Base-by-base conservation (phyloP, 2,888 invertebrate genomes). In the Torymus aiolomorphi region DNA sequence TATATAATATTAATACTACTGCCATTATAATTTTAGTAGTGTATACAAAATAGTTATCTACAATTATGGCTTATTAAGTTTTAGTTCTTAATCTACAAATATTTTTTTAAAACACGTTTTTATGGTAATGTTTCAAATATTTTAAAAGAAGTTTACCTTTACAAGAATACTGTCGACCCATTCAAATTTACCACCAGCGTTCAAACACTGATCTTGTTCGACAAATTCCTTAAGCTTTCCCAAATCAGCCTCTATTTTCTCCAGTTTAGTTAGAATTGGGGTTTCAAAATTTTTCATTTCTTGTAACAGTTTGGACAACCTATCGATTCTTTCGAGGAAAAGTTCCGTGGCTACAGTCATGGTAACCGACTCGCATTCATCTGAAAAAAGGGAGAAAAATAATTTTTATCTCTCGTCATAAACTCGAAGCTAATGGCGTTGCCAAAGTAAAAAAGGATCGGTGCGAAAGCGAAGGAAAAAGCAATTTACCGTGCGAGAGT, bases 161-260 rank as follows among this genome's bases (percentile, higher is more conserved):
- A 97, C 95, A 72, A 98, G 92, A 83, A 96, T 91, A 14, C 97
- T 97, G 90, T 98, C 97, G 16, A 97, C 94, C 96, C 97, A 98
- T 91, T 97, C 97, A 88, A 97, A 98, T 89, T 95, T 96, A 5
- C 97, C 97, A n/a, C 96, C 96, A 0, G 94, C 94, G 85, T 95
- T 96, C 2, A 96, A 91, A 11, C 94, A 93, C 52, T 93, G 92
- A 4, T 93, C 92, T 63, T 91, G 91, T 63, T 91, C 88, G 0
- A 93, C 92, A 85, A 91, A 91, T 0, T 83, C 83, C 69, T 89
- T 86, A 75, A 94, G 88, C 69, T 89, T 89, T 11, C 86, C 85
- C 80, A 93, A 88, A 77, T 88, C 89, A 11, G 80, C 83, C 59
- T 88, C 82, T 31, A 91, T 86, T 82, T 89, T 87, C 71, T 88